Evolutionary conservation across 2,888 invertebrate genomes (phyloP).

Genomic region (Microdon myrmicae): DNA sequence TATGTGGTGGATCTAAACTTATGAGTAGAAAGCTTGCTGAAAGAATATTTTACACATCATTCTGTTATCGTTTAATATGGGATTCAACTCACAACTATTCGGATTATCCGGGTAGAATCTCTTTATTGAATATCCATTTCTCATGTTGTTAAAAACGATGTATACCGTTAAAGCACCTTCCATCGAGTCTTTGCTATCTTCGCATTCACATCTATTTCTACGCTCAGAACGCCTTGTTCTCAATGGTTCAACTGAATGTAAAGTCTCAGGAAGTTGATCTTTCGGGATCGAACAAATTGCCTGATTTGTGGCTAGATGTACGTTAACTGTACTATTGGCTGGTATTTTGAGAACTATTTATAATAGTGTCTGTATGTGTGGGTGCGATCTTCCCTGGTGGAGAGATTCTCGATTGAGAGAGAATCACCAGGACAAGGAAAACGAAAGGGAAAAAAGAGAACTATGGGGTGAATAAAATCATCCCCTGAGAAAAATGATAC

Average conservation of each 20-base stretch:
- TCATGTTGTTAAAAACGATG: constrained; percentile 61
- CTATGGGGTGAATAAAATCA: too few relatives aligned
- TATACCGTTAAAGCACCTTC: constrained; percentile 62
- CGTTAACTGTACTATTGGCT: constrained; percentile 64
- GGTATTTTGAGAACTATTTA: constrained; percentile 56
- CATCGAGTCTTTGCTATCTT: constrained; percentile 55
- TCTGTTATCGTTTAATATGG: too few relatives aligned
- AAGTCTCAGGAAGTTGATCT: background rate
- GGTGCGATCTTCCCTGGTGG: too few relatives aligned
- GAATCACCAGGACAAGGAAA: too few relatives aligned
- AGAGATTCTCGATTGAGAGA: too few relatives aligned
- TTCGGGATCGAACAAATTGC: constrained; percentile 58
- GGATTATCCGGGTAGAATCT: constrained; percentile 64
- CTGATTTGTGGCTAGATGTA: constrained; percentile 64
- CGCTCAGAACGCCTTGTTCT: too few relatives aligned
- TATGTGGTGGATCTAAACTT: constrained; percentile 62
- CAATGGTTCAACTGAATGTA: background rate
- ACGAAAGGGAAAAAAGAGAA: too few relatives aligned
- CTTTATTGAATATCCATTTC: constrained; percentile 59
- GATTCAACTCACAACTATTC: constrained; percentile 59
- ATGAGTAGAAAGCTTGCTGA: constrained; percentile 62
- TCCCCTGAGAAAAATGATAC: too few relatives aligned
- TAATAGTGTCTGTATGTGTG: constrained; percentile 64
- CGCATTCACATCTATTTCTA: too few relatives aligned
- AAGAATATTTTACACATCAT: constrained; percentile 37